Percentiles rank a stretch among this genome's conserved stretches.
Evolutionary conservation across 2,797 vertebrate genomes (phyloP).

Genomic region (Remorina albescens): DNA sequence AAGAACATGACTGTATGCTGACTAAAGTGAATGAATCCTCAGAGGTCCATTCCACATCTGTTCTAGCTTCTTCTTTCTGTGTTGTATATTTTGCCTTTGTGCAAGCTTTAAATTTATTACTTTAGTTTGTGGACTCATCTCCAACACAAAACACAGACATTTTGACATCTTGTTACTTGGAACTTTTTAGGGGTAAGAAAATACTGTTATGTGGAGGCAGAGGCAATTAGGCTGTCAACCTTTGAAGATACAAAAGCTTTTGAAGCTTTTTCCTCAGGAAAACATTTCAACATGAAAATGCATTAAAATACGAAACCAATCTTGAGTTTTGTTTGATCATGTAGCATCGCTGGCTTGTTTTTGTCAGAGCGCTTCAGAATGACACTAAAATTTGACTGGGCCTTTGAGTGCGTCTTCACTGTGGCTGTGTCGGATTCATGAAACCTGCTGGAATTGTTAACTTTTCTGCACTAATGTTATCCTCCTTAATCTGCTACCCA

Average conservation of each 20-base stretch:
- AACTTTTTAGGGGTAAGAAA: slow-evolving; percentile 24
- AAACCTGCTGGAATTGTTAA: slow-evolving; percentile 9
- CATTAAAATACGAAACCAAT: slow-evolving; percentile 13
- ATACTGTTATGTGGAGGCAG: slow-evolving; percentile 11
- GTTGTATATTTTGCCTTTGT: slow-evolving; percentile 18
- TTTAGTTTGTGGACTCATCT: not conserved
- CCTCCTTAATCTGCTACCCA: not conserved
- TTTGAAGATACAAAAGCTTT: slow-evolving; percentile 25
- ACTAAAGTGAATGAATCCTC: slow-evolving; percentile 46
- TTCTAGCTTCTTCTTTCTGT: slow-evolving; percentile 18
- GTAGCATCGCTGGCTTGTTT: not conserved
- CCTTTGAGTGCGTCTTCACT: slow-evolving; percentile 3
- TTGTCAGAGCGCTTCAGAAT: not conserved
- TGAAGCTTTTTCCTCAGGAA: slow-evolving; percentile 19
- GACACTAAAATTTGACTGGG: not conserved
- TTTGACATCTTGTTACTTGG: slow-evolving; percentile 19
- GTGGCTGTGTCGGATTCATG: not conserved
- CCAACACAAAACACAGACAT: not conserved
- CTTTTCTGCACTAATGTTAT: slow-evolving; percentile 1
- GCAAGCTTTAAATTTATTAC: not conserved
- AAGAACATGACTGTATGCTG: slow-evolving; percentile 49
- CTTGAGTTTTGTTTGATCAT: slow-evolving; percentile 12
- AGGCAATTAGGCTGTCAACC: slow-evolving; percentile 17
- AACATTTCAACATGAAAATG: slow-evolving; percentile 13
- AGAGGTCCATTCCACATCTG: slow-evolving; percentile 33